These are phyloP conservation scores for Circaetus cinerascens DNA, from an alignment of 2,113 vertebrate species.

Conservation along the genomic window DNA sequence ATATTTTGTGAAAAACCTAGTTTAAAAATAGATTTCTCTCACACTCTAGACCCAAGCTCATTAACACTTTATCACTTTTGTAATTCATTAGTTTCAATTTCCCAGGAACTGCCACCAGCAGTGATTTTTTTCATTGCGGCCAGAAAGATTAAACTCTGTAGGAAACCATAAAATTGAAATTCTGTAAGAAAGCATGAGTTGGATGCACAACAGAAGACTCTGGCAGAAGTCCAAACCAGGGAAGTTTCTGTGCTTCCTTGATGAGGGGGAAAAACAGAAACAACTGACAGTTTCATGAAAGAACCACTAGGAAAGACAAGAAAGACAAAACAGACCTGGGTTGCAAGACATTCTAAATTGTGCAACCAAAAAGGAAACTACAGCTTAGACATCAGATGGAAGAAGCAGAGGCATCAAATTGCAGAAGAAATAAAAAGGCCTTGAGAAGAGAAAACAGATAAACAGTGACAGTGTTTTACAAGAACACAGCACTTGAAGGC, in stretches of 20 bases:
- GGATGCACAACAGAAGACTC: background rate
- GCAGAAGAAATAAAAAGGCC: background rate
- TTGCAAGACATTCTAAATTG: background rate
- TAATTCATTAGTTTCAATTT: constrained; percentile 26
- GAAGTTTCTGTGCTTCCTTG: background rate
- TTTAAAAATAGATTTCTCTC: constrained; percentile 1
- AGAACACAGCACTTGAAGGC: background rate
- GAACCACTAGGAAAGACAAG: background rate
- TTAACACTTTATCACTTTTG: background rate
- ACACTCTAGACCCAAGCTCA: background rate
- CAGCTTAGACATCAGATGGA: background rate
- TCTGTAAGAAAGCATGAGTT: background rate
- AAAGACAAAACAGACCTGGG: background rate
- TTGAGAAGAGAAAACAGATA: background rate
- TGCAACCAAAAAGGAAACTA: background rate
- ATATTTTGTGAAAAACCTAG: background rate
- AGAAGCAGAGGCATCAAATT: background rate
- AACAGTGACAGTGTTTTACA: background rate
- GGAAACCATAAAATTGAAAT: constrained; percentile 2
- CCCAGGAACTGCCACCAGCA: background rate
- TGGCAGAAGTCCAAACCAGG: background rate
- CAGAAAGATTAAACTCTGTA: constrained; percentile 12
- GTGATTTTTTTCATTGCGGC: background rate
- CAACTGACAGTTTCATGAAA: background rate
- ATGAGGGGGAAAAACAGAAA: background rate